These are phyloP conservation scores for Percopsis omiscomaycus DNA, from an alignment of 2,797 vertebrate genomes.

Conservation along the genomic window DNA sequence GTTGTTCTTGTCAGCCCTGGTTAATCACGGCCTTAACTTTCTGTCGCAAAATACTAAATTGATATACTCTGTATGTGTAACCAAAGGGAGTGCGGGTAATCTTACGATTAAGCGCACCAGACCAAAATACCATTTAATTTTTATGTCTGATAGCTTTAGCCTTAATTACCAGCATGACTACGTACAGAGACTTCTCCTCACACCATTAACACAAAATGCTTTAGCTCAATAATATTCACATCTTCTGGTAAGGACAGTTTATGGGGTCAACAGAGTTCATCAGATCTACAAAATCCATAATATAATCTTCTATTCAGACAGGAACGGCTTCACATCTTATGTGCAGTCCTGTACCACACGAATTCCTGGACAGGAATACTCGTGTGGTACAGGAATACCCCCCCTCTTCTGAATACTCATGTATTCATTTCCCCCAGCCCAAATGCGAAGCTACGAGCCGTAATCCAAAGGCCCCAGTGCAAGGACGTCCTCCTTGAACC, in stretches of 20 bases:
- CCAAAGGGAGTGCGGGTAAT: too few species aligned
- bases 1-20: too few species aligned
- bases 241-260: constrained; percentile 34
- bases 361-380: constrained; percentile 36
- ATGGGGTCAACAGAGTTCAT: constrained; percentile 49
- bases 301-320: constrained; percentile 57
- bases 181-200: constrained; percentile 16
- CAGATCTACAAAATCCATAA: constrained; percentile 47
- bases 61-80: too few species aligned
- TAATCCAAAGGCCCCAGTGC: constrained; percentile 66
- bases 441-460: constrained; percentile 50
- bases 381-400: constrained; percentile 40
- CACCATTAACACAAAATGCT: constrained; percentile 26
- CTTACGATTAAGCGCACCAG: too few species aligned
- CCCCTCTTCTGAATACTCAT: constrained; percentile 69
- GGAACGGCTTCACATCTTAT: constrained; percentile 59
- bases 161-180: background rate
- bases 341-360: constrained; percentile 46
- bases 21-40: too few species aligned
- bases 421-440: constrained; percentile 54
- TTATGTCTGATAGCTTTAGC: background rate
- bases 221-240: constrained; percentile 31
- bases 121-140: too few species aligned
- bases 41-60: too few species aligned
- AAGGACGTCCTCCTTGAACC: constrained; percentile 75